Base-by-base conservation (phyloP, 2,113 vertebrate species). In the Tyto alba region DNA sequence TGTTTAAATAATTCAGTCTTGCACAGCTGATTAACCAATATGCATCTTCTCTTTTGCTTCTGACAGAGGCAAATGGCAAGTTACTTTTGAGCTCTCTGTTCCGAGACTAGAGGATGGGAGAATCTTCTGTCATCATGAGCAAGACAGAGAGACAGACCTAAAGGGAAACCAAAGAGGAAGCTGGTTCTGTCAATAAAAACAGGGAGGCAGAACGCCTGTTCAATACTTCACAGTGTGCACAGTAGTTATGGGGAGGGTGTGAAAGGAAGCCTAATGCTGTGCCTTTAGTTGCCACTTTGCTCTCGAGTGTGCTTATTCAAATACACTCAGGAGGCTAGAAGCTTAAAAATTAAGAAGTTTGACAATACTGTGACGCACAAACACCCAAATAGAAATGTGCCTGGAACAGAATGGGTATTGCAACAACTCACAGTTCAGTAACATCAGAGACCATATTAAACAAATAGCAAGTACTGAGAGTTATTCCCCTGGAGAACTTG, bases 1-100 rank as follows among this genome's bases (percentile, higher is more conserved):
- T 43, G 52, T 89, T 95, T 97, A 97, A 98, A 97, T 97, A 97
- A 97, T 97, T 97, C 97, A 97, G 92, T 78, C 71, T 96, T 95
- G 84, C 92, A 95, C 96, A 98, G 95, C 68, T 97, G 97, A 98
- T 78, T 97, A 97, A 96, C 75, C 95, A 97, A 82, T 78, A 93
- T n/a, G 47, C 72, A 85, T 96, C 91, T 95, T 69, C 85, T 95
- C 87, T 95, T 96, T 88, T 89, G 94, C 94, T 91, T 84, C 62
- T 79, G 77, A 92, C 69, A 95, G 89, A 92, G n/a, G 89, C 0
- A 0, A 89, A 91, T 2, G 7, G 66, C 66, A 87, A 78, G 66
- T 66, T 81, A n/a, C 34, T 93, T 85, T 56, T 67, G 80, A 93
- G 84, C 81, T 75, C 53, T 40, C 57, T 68, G 69, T 76, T 85